These are phyloP conservation scores for Ceyx margarethae DNA, from an alignment of 2,113 vertebrate species.

Conservation along the genomic window DNA sequence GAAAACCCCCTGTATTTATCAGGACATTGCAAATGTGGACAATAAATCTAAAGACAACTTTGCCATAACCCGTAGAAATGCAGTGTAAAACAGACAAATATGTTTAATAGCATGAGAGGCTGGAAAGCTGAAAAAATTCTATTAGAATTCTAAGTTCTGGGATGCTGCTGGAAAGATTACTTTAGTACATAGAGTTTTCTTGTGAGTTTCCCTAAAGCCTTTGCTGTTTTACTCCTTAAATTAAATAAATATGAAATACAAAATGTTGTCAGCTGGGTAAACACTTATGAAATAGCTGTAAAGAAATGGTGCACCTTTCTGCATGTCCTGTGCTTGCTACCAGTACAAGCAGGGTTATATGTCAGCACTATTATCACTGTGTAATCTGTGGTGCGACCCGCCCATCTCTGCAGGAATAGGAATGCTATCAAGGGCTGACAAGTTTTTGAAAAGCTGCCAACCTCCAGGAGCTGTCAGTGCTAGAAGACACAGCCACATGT, in stretches of 20 bases:
- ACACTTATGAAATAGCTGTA: neutral
- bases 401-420: slow-evolving; percentile 42
- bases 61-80: neutral
- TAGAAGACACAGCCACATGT: slow-evolving; percentile 55
- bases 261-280: neutral
- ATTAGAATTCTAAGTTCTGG: neutral
- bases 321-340: neutral
- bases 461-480: slow-evolving; percentile 51
- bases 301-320: neutral
- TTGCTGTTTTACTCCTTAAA: neutral
- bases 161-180: neutral
- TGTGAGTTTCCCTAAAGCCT: neutral
- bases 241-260: neutral
- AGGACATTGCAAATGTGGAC: neutral
- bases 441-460: slow-evolving; percentile 66
- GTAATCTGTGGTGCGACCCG: neutral
- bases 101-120: neutral
- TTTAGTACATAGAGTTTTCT: neutral
- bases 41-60: neutral
- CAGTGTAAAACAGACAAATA: neutral
- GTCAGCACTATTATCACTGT: slow-evolving; percentile 12
- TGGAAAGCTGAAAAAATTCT: neutral
- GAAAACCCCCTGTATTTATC: neutral
- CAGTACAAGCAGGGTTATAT: neutral
- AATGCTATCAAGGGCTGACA: slow-evolving; percentile 61